These are phyloP conservation scores for Littorina saxatilis DNA, from an alignment of 1,140 invertebrate genomes.

Conservation along the genomic window DNA sequence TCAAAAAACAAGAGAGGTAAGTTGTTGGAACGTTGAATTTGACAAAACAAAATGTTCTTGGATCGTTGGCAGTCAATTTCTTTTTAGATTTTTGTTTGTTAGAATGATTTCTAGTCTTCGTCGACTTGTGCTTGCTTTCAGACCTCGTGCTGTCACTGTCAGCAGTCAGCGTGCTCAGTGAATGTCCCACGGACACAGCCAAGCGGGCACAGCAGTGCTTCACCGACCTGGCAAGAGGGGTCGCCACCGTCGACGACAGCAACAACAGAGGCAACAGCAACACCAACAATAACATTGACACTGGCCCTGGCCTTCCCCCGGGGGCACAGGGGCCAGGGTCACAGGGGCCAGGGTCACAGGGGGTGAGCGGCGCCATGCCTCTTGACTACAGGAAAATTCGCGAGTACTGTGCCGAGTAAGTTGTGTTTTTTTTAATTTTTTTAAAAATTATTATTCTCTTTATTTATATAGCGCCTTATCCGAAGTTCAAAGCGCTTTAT, in stretches of 20 bases:
- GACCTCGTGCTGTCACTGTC: neutral
- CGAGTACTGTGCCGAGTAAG: slow-evolving; percentile 46
- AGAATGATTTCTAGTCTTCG: too few relatives aligned
- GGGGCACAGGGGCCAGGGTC: neutral
- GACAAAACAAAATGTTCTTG: too few relatives aligned
- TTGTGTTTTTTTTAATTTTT: too few relatives aligned
- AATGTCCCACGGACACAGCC: slow-evolving; percentile 36
- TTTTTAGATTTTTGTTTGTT: too few relatives aligned
- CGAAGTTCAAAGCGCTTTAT: too few relatives aligned
- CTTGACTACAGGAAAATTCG: slow-evolving; percentile 42
- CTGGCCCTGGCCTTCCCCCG: neutral
- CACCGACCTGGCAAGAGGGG: slow-evolving; percentile 35
- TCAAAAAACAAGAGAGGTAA: too few relatives aligned
- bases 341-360: neutral
- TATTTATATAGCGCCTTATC: too few relatives aligned
- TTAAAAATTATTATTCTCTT: too few relatives aligned
- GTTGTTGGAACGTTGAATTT: too few relatives aligned
- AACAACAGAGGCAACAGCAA: neutral
- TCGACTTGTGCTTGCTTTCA: neutral
- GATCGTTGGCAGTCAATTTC: too few relatives aligned
- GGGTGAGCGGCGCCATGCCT: slow-evolving; percentile 7
- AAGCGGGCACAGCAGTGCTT: slow-evolving; percentile 34
- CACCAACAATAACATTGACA: neutral
- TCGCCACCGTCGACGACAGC: neutral
- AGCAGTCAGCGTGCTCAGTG: neutral